phyloP scores from a whole-genome alignment of 2,797 vertebrate species.

The Gymnothorax javanicus region DNA sequence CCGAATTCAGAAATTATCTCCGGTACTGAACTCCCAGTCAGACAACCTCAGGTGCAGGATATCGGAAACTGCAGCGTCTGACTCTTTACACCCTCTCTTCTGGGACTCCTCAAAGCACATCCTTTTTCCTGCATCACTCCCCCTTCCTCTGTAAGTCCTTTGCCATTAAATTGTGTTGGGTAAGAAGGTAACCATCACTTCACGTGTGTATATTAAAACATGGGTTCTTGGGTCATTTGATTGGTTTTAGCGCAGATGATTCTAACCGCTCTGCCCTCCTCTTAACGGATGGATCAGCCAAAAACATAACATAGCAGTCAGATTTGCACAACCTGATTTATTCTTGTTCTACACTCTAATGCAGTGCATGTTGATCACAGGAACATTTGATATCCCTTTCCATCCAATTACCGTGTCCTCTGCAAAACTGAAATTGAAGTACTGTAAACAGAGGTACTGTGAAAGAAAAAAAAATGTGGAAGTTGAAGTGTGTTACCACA shows the following conservation, averaged over 20 bases:
- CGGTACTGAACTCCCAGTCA: conserved; percentile 4
- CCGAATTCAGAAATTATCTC: conserved; percentile 25
- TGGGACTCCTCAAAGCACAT: not conserved
- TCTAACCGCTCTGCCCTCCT: not conserved
- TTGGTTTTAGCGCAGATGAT: not conserved
- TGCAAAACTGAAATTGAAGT: not conserved
- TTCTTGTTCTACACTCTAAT: not conserved
- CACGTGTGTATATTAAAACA: not conserved
- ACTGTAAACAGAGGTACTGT: not conserved
- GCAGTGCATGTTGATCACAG: not conserved
- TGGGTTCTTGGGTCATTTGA: not conserved
- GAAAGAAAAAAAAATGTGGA: not conserved
- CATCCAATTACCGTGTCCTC: not conserved
- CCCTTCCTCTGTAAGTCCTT: not conserved
- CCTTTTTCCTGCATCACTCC: not conserved
- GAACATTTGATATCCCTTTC: not conserved
- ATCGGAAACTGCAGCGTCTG: not conserved
- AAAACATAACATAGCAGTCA: not conserved
- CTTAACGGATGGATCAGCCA: not conserved
- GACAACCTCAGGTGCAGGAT: conserved; percentile 19
- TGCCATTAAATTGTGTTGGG: not conserved
- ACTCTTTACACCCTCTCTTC: not conserved
- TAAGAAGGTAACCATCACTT: conserved; percentile 12
- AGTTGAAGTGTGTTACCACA: conserved; percentile 57
- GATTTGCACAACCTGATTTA: not conserved